Evolutionary conservation across 92 coral and sea anemone genomes (phyloP).

Genomic region (Nematostella vectensis): DNA sequence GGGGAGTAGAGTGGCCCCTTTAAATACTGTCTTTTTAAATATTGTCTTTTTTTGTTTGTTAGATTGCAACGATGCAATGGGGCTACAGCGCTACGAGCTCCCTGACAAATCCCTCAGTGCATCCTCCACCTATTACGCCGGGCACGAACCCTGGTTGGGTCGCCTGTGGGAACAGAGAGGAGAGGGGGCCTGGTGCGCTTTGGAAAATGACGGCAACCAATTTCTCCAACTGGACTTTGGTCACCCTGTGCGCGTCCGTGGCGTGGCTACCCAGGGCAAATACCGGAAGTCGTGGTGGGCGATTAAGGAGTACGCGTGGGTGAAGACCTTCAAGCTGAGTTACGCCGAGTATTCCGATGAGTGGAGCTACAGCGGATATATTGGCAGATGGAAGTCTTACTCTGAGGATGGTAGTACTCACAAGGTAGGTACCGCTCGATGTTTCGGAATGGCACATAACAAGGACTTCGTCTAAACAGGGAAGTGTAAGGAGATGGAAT

Average conservation of each 20-base stretch:
- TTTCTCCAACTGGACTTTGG: slow-evolving; percentile 45
- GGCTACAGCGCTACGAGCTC: slow-evolving; percentile 17
- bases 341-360: slow-evolving; percentile 26
- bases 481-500: too few relatives aligned
- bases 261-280: slow-evolving; percentile 73
- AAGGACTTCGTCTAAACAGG: too few relatives aligned
- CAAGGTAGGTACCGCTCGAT: slow-evolving; percentile 8
- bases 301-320: slow-evolving; percentile 56
- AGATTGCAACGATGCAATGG: slow-evolving; percentile 42
- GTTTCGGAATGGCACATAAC: neutral
- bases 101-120: slow-evolving; percentile 41
- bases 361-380: slow-evolving; percentile 41
- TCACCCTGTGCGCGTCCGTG: slow-evolving; percentile 23
- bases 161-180: slow-evolving; percentile 47
- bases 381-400: slow-evolving; percentile 35
- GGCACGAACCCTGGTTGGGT: slow-evolving; percentile 55
- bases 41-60: neutral
- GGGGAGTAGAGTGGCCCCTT: too few relatives aligned
- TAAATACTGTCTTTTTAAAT: too few relatives aligned
- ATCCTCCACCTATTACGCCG: slow-evolving; percentile 32
- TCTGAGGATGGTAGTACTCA: slow-evolving; percentile 30
- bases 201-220: slow-evolving; percentile 46
- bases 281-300: slow-evolving; percentile 48
- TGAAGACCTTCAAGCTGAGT: slow-evolving; percentile 44
- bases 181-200: slow-evolving; percentile 58